Conservation (phyloP, 2,797 vertebrate species). For the Buphagus erythrorhynchus region DNA sequence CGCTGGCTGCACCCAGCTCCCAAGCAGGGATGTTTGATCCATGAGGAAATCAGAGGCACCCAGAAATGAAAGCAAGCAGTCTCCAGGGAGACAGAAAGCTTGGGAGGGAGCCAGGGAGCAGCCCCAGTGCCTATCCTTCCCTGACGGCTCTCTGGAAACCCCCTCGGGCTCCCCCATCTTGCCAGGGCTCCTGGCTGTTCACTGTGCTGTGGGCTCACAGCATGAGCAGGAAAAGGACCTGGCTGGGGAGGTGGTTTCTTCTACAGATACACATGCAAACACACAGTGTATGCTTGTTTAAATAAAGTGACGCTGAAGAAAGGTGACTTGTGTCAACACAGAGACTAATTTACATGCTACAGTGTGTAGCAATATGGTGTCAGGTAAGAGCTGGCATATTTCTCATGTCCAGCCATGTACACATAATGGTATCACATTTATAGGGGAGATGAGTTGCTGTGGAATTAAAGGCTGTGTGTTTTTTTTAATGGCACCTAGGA, state of each 20-base stretch:
- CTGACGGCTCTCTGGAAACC: neutral
- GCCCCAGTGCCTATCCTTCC: accelerated
- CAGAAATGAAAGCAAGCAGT: neutral
- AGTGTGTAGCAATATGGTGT: neutral
- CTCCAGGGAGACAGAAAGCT: neutral
- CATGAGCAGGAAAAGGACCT: neutral
- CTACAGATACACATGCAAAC: neutral
- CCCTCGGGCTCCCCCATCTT: accelerated
- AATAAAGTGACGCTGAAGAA: neutral
- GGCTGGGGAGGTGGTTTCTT: neutral
- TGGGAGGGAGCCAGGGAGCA: neutral
- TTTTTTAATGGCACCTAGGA: neutral
- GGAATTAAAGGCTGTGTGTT: neutral
- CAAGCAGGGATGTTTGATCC: neutral
- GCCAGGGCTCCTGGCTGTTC: neutral
- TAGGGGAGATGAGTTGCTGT: neutral
- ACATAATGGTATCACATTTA: neutral
- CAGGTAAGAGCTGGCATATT: neutral
- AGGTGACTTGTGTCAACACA: neutral
- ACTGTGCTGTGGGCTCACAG: neutral
- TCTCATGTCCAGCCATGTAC: neutral
- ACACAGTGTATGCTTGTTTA: neutral
- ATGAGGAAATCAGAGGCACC: neutral
- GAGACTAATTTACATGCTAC: neutral
- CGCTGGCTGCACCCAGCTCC: neutral